phyloP scores from a whole-genome alignment of 2,113 vertebrate species.

The Microtus richardsoni region DNA sequence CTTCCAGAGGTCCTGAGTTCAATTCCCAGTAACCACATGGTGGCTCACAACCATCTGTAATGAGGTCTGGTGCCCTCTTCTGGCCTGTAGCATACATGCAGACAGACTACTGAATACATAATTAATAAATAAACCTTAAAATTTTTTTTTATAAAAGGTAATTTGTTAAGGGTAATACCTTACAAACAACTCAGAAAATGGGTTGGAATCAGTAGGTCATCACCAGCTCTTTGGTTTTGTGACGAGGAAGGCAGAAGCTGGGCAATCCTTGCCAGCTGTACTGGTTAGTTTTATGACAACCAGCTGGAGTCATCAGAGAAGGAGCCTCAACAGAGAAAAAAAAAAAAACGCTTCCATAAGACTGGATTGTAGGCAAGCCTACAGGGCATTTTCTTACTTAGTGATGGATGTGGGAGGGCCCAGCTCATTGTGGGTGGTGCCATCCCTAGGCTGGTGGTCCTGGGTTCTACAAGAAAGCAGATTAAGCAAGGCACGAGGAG shows the following conservation, averaged over 20 bases:
- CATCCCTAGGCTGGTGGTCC: not conserved
- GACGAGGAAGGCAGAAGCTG: not conserved
- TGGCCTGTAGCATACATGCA: no score
- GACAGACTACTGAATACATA: no score
- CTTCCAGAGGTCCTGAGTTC: no score
- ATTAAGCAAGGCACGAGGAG: not conserved
- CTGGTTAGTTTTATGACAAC: not conserved
- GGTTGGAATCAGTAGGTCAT: not conserved
- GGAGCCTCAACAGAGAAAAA: not conserved
- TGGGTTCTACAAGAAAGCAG: not conserved
- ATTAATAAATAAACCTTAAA: no score
- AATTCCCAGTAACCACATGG: no score
- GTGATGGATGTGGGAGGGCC: not conserved
- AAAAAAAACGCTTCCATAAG: not conserved
- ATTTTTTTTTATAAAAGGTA: no score
- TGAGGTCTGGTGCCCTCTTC: no score
- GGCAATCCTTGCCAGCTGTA: not conserved
- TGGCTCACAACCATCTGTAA: no score
- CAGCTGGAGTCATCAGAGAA: not conserved
- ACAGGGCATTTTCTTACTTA: not conserved
- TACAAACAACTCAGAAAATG: not conserved
- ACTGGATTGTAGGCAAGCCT: not conserved
- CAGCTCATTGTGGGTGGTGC: not conserved
- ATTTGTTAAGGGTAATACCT: not conserved
- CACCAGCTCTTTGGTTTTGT: not conserved